Percentiles rank a stretch among this genome's conserved stretches.
Evolutionary conservation across 1,140 invertebrate species (phyloP).

Genomic region (Leptinotarsa undecemlineata): DNA sequence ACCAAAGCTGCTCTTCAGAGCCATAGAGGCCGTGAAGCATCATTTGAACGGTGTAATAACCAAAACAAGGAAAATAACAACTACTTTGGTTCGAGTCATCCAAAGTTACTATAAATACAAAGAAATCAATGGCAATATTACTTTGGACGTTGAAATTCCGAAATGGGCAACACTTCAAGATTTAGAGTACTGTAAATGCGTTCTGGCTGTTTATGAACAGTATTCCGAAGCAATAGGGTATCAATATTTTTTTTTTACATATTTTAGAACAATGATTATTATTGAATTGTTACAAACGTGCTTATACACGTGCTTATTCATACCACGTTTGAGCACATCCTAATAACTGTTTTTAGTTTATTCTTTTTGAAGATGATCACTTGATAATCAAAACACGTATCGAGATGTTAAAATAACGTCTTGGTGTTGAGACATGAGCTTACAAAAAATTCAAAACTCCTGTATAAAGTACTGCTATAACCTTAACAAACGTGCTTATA

Average conservation of each 20-base stretch:
- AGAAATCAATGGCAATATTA: not conserved
- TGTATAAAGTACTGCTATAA: too few species aligned
- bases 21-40: not conserved
- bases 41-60: not conserved
- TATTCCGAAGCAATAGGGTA: not conserved
- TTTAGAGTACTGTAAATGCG: not conserved
- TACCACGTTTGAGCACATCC: too few species aligned
- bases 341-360: too few species aligned
- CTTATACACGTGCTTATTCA: too few species aligned
- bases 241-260: not conserved
- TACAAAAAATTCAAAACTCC: too few species aligned
- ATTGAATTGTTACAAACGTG: too few species aligned
- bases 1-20: not conserved
- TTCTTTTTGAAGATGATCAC: too few species aligned
- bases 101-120: not conserved
- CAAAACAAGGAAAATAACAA: not conserved
- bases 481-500: too few species aligned
- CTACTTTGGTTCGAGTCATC: not conserved
- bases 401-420: too few species aligned
- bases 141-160: not conserved
- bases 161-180: not conserved
- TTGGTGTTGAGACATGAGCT: too few species aligned
- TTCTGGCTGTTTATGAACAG: not conserved
- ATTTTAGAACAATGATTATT: too few species aligned
- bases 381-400: too few species aligned